These are phyloP conservation scores for Patagioenas fasciata DNA, from an alignment of 2,113 vertebrate genomes.

Conservation along the genomic window DNA sequence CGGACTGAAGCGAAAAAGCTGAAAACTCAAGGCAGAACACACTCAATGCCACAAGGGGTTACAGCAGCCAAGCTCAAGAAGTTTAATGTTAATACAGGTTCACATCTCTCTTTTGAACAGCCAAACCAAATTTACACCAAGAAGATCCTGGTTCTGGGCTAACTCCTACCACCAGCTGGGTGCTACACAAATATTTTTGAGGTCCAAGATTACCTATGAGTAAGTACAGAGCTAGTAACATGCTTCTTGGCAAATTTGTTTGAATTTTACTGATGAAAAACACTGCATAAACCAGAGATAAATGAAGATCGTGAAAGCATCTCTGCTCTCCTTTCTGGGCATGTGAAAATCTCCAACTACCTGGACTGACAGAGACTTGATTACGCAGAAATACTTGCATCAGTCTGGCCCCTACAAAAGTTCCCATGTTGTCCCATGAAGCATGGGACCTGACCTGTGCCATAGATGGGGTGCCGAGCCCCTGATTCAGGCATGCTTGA, in stretches of 20 bases:
- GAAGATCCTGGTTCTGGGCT: neutral
- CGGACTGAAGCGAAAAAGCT: neutral
- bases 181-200: neutral
- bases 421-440: neutral
- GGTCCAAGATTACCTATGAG: neutral
- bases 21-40: neutral
- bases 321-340: neutral
- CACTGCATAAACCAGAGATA: neutral
- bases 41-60: neutral
- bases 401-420: neutral
- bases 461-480: neutral
- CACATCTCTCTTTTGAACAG: neutral
- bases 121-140: neutral
- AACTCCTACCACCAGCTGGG: constrained; percentile 18
- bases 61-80: neutral
- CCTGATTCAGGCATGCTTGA: neutral
- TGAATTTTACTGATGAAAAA: neutral
- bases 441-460: neutral
- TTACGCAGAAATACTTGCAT: neutral
- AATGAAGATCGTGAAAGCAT: neutral
- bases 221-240: neutral
- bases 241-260: neutral
- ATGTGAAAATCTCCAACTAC: neutral
- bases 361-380: neutral
- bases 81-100: neutral